Conservation (phyloP, 1,140 invertebrate species). For the Archivesica marissinica region DNA sequence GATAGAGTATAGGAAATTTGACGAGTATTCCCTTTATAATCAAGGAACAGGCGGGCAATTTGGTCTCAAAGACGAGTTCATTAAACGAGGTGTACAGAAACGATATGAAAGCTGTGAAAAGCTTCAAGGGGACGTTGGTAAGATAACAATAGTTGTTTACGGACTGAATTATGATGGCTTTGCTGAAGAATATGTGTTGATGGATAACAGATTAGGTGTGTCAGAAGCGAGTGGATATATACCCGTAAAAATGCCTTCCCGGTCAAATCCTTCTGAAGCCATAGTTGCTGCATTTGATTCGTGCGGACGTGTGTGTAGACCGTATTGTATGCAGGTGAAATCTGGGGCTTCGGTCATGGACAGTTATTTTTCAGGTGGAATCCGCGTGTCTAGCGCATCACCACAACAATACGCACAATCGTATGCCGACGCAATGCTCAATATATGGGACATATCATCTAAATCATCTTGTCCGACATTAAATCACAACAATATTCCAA, state of each 20-base stretch:
- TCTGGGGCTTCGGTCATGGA: conserved; percentile 5
- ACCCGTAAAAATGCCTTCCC: conserved; percentile 68
- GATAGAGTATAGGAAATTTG: conserved; percentile 65
- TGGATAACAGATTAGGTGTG: conserved; percentile 74
- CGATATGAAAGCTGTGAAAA: conserved; percentile 61
- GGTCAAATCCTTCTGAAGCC: conserved; percentile 45
- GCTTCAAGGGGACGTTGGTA: conserved; percentile 62
- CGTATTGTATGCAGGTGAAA: conserved; percentile 45
- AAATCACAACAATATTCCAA: conserved; percentile 44
- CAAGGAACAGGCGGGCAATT: conserved; percentile 49
- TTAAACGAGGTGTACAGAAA: conserved; percentile 29
- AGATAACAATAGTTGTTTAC: conserved; percentile 71
- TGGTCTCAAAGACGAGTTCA: conserved; percentile 53
- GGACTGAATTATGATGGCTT: conserved; percentile 75
- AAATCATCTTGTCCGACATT: conserved; percentile 60
- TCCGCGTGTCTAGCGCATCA: conserved; percentile 49
- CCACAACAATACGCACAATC: conserved; percentile 59
- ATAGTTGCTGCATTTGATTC: conserved; percentile 66
- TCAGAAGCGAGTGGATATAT: conserved; percentile 71
- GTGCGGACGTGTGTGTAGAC: conserved; percentile 66
- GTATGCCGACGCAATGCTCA: conserved; percentile 58
- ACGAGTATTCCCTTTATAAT: conserved; percentile 69
- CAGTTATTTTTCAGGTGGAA: conserved; percentile 57
- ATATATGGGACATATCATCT: conserved; percentile 61
- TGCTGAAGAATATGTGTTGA: conserved; percentile 74